Percentiles rank a stretch among this genome's conserved stretches.
phyloP scores from a whole-genome alignment of 1,140 invertebrate species.

The Leptinotarsa lineolata region DNA sequence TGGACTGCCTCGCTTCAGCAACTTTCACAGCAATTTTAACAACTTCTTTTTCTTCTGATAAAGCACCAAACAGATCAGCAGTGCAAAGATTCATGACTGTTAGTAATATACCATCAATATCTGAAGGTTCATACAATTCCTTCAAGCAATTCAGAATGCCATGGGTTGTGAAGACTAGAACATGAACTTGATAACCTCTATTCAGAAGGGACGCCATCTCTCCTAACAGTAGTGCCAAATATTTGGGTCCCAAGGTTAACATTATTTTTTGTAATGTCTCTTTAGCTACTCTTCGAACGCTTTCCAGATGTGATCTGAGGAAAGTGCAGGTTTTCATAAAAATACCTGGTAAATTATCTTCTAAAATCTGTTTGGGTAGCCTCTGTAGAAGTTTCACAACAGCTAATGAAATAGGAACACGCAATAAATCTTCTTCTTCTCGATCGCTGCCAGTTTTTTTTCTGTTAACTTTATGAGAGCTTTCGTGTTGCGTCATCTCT shows the following conservation, averaged over 20 bases:
- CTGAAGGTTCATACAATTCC: constrained; percentile 65
- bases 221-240: constrained; percentile 76
- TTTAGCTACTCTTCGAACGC: constrained; percentile 81
- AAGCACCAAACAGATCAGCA: constrained; percentile 85
- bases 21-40: constrained; percentile 79
- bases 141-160: constrained; percentile 76
- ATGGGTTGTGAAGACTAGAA: constrained; percentile 88
- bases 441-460: constrained; percentile 65
- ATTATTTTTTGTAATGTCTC: constrained; percentile 91
- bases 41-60: constrained; percentile 91
- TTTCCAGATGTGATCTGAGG: constrained; percentile 85
- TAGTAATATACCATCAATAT: constrained; percentile 78
- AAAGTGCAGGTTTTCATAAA: constrained; percentile 89
- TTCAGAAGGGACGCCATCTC: constrained; percentile 83
- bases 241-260: constrained; percentile 79
- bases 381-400: constrained; percentile 90
- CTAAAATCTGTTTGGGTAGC: constrained; percentile 75
- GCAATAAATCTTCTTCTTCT: constrained; percentile 88
- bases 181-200: constrained; percentile 92
- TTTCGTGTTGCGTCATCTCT: constrained; percentile 74
- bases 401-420: constrained; percentile 90
- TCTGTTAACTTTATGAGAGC: constrained; percentile 80
- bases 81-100: constrained; percentile 82
- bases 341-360: constrained; percentile 81
- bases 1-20: constrained; percentile 80